phyloP scores from a whole-genome alignment of 1,140 invertebrate genomes.

The Listronotus bonariensis region DNA sequence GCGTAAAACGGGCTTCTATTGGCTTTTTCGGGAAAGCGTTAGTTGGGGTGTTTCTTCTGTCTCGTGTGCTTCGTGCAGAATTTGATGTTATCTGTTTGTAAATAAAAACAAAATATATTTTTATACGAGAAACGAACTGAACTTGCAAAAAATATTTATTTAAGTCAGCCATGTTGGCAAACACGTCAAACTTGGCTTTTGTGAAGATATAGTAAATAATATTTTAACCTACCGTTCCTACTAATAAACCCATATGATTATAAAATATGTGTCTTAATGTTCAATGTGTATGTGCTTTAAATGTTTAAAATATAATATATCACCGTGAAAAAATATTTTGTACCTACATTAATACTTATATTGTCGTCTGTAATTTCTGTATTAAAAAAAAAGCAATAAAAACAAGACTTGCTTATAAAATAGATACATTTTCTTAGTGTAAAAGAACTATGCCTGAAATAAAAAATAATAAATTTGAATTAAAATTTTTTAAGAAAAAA shows the following conservation, averaged over 20 bases:
- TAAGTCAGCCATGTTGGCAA: no score
- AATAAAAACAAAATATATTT: conserved; percentile 8
- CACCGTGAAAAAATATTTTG: neutral
- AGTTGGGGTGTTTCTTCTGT: conserved; percentile 48
- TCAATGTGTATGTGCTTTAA: conserved; percentile 1
- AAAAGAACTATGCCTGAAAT: conserved; percentile 33
- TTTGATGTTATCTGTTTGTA: neutral
- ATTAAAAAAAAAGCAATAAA: conserved; percentile 12
- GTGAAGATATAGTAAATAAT: neutral
- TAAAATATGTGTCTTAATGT: conserved; percentile 3
- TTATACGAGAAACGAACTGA: neutral
- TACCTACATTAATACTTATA: neutral
- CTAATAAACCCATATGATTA: neutral
- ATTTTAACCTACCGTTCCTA: neutral
- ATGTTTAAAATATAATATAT: neutral
- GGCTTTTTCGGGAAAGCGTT: conserved; percentile 48
- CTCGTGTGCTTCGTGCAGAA: conserved; percentile 32
- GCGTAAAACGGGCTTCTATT: conserved; percentile 50
- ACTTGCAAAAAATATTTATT: no score
- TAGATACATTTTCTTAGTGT: neutral
- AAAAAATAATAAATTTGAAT: conserved; percentile 36
- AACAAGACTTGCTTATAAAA: neutral
- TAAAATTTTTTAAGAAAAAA: conserved; percentile 31
- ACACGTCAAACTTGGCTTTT: neutral
- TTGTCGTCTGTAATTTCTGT: neutral